These are phyloP conservation scores for Spisula solida DNA, from an alignment of 2,888 invertebrate genomes.

Conservation along the genomic window DNA sequence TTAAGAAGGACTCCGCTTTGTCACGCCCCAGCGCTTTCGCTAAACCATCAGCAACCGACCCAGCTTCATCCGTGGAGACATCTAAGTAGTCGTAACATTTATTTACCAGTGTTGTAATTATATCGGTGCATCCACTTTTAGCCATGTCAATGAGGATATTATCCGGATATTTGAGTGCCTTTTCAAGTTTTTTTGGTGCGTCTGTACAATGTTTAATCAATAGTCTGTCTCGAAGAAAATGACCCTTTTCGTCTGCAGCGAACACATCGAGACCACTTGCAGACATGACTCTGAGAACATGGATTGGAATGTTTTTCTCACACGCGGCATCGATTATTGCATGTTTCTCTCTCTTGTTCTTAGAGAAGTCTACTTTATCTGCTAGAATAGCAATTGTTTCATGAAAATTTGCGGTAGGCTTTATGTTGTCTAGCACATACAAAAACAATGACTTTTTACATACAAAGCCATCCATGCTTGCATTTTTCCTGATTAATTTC, in stretches of 20 bases:
- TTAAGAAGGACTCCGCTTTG: constrained; percentile 21
- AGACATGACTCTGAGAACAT: constrained; percentile 41
- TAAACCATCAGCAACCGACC: constrained; percentile 19
- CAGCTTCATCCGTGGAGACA: constrained; percentile 2
- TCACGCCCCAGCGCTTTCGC: constrained; percentile 19
- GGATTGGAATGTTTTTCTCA: constrained; percentile 52
- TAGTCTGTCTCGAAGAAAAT: constrained; percentile 59
- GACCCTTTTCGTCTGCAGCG: constrained; percentile 52
- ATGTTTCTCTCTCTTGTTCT: constrained; percentile 15
- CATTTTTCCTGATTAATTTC: constrained; percentile 52
- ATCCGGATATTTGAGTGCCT: constrained; percentile 53
- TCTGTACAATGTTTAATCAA: constrained; percentile 40
- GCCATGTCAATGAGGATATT: constrained; percentile 61
- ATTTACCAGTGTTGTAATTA: constrained; percentile 26
- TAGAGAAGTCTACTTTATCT: constrained; percentile 52
- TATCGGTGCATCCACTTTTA: constrained; percentile 44
- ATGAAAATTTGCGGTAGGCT: constrained; percentile 33
- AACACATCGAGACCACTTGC: constrained; percentile 63
- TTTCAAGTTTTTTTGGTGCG: constrained; percentile 15
- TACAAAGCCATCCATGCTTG: constrained; percentile 33
- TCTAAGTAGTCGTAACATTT: constrained; percentile 47
- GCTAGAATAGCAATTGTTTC: constrained; percentile 42
- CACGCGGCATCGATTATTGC: constrained; percentile 50
- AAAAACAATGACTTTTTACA: constrained; percentile 47
- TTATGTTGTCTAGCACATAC: constrained; percentile 51